Conservation (phyloP, 2,797 vertebrate genomes). For the Tolypeutes matacus region DNA sequence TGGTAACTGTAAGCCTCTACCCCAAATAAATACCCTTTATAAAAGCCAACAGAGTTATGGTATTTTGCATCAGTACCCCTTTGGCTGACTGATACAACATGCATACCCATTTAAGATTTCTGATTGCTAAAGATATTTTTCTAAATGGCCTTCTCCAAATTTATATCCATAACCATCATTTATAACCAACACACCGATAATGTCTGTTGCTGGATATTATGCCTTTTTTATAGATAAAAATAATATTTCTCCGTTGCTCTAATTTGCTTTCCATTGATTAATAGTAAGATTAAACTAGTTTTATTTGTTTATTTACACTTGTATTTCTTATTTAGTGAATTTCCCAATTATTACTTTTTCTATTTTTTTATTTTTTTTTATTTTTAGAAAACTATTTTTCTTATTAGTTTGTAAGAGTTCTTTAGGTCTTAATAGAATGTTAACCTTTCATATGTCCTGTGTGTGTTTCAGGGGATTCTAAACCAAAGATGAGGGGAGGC, state of each 20-base stretch:
- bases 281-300: neutral
- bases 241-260: neutral
- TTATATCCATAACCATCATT: neutral
- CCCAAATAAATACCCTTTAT: too few relatives aligned
- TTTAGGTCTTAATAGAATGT: neutral
- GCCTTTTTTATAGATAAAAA: neutral
- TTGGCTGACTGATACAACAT: too few relatives aligned
- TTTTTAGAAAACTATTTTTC: neutral
- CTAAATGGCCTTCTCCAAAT: neutral
- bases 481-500: neutral
- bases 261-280: constrained; percentile 21
- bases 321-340: neutral
- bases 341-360: neutral
- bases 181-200: neutral
- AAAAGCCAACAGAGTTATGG: too few relatives aligned
- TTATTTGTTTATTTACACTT: neutral
- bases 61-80: too few relatives aligned
- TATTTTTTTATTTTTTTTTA: neutral
- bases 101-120: neutral
- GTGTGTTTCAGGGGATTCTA: neutral
- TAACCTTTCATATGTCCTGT: neutral
- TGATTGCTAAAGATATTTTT: neutral
- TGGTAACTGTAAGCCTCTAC: too few relatives aligned
- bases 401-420: neutral
- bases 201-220: neutral